Evolutionary conservation across 1,140 invertebrate genomes (phyloP).

Genomic region (Triops longicaudatus): DNA sequence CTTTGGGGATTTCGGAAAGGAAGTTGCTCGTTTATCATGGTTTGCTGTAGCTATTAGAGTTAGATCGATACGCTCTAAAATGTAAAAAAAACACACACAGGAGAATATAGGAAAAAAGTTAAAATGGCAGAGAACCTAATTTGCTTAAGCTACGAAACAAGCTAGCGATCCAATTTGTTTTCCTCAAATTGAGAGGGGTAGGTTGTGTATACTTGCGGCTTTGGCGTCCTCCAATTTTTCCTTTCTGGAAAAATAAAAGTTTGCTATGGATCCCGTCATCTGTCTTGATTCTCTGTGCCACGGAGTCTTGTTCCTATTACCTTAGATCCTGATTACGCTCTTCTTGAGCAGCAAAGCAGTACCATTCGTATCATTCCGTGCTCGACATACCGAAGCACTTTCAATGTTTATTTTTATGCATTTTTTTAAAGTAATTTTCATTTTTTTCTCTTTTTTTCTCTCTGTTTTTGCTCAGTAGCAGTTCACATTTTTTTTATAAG

Average conservation of each 20-base stretch:
- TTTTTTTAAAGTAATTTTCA: neutral
- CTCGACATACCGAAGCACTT: neutral
- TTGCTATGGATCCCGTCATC: neutral
- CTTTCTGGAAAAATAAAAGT: neutral
- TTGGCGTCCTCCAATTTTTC: neutral
- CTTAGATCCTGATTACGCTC: neutral
- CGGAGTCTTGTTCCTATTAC: neutral
- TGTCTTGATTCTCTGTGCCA: neutral
- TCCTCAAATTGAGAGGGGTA: neutral
- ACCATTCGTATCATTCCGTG: neutral
- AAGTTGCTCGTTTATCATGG: slow-evolving; percentile 12
- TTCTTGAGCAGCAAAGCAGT: neutral
- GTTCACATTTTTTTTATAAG: no score
- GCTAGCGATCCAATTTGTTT: slow-evolving; percentile 12
- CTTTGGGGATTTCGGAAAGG: neutral
- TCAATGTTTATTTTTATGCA: neutral
- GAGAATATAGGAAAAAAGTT: neutral
- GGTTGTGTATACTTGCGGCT: neutral
- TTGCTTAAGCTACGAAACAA: slow-evolving; percentile 6
- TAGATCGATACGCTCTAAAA: neutral
- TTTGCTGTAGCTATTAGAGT: slow-evolving; percentile 5
- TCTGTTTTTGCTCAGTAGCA: neutral
- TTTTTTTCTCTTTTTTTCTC: neutral
- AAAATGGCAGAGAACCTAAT: neutral
- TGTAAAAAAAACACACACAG: neutral